Evolutionary conservation across 2,888 invertebrate genomes (phyloP).

Genomic region (Apeira syringaria): DNA sequence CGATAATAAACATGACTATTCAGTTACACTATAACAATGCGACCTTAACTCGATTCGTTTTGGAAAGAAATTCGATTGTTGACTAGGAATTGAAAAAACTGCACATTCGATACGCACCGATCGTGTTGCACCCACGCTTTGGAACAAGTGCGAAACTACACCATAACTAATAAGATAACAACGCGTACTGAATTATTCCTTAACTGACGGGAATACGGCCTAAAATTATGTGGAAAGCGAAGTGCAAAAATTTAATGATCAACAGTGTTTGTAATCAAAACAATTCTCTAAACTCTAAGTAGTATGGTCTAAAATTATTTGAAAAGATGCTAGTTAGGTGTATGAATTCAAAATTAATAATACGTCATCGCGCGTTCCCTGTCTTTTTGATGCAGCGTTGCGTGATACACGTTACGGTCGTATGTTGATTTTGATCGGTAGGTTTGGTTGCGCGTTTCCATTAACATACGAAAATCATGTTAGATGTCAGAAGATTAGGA

Average conservation of each 20-base stretch:
- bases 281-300: neutral
- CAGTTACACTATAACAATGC: constrained; percentile 21
- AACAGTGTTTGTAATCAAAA: neutral
- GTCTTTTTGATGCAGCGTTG: constrained; percentile 71
- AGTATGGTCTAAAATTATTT: constrained; percentile 34
- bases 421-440: constrained; percentile 70
- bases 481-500: too few species aligned
- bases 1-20: constrained; percentile 24
- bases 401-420: constrained; percentile 61
- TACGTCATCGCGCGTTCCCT: constrained; percentile 68
- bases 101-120: constrained; percentile 70
- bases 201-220: neutral
- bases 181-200: neutral
- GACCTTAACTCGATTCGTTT: constrained; percentile 40
- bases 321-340: constrained; percentile 33
- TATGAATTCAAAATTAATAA: constrained; percentile 80
- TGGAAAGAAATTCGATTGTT: constrained; percentile 55
- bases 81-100: constrained; percentile 71
- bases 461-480: too few species aligned
- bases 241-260: neutral
- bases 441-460: constrained; percentile 46
- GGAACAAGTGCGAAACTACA: constrained; percentile 72
- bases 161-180: constrained; percentile 41
- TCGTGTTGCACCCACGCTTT: constrained; percentile 54
- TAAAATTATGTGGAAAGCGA: neutral